Percentiles rank a stretch among this genome's conserved stretches.
Conservation (phyloP, 1,140 invertebrate genomes). For the Cydia pomonella region DNA sequence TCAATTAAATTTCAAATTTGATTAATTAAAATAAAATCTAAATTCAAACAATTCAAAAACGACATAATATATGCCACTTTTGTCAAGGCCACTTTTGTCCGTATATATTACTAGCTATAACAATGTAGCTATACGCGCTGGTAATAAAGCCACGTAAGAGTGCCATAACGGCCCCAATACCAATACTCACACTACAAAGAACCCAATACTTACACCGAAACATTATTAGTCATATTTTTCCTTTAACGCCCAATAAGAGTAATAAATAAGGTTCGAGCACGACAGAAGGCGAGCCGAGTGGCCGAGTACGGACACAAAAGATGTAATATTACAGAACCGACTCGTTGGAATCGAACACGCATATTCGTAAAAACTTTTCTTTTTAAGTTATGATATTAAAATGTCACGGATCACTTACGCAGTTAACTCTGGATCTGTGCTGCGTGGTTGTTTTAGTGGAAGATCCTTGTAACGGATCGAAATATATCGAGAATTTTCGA, state of each 20-base stretch:
- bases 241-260: constrained; percentile 54
- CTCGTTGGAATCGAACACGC: background rate
- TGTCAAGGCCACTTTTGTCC: too few species aligned
- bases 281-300: background rate
- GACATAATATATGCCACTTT: too few species aligned
- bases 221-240: constrained; percentile 29
- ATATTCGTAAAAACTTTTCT: too few species aligned
- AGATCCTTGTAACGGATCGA: too few species aligned
- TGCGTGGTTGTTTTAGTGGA: too few species aligned
- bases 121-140: background rate
- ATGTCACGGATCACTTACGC: too few species aligned
- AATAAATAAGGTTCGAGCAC: constrained; percentile 43
- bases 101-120: background rate
- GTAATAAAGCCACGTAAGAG: background rate
- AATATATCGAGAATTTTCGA: too few species aligned
- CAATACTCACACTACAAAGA: background rate
- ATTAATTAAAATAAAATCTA: too few species aligned
- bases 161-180: background rate
- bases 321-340: background rate
- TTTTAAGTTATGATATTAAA: too few species aligned
- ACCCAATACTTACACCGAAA: constrained; percentile 7
- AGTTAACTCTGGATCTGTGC: too few species aligned
- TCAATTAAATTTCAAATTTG: too few species aligned
- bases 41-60: too few species aligned
- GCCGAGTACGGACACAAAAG: background rate